Conservation (phyloP, 2,888 invertebrate genomes). For the Bombyx huttoni region DNA sequence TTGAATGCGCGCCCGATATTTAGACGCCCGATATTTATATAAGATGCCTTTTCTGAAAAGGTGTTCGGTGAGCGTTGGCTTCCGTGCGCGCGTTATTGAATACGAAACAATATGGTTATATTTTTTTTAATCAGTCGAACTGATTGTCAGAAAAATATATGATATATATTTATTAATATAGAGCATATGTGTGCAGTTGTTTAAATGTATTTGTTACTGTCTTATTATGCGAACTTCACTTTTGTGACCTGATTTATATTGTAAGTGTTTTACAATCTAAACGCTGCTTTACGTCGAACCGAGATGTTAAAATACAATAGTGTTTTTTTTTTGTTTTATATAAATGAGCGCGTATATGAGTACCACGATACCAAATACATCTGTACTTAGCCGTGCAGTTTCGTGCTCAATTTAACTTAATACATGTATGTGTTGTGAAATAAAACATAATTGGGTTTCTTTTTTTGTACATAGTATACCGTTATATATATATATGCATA, state of each 20-base stretch:
- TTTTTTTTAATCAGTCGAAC: constrained; percentile 32
- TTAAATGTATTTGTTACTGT: constrained; percentile 30
- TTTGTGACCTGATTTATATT: constrained; percentile 71
- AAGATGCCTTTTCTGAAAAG: background rate
- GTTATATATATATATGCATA: constrained; percentile 6
- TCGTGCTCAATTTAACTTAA: constrained; percentile 27
- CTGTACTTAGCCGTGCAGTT: constrained; percentile 32
- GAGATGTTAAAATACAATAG: constrained; percentile 3
- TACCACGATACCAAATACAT: constrained; percentile 44
- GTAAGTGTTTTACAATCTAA: constrained; percentile 51
- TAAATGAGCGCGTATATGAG: constrained; percentile 22
- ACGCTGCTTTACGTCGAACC: constrained; percentile 27
- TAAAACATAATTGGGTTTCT: constrained; percentile 17
- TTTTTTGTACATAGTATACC: constrained; percentile 28
- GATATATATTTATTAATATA: constrained; percentile 15
- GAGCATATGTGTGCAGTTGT: constrained; percentile 29
- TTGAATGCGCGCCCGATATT: background rate
- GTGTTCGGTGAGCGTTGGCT: background rate
- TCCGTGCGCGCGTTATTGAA: background rate
- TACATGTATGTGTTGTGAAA: constrained; percentile 15
- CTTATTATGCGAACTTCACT: constrained; percentile 50
- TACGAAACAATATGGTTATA: constrained; percentile 2
- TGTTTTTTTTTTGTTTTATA: background rate
- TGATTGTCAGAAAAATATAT: constrained; percentile 30
- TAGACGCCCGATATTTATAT: background rate